phyloP scores from a whole-genome alignment of 37 sponge, comb jelly and placozoan species.

The Haliclona indistincta region DNA sequence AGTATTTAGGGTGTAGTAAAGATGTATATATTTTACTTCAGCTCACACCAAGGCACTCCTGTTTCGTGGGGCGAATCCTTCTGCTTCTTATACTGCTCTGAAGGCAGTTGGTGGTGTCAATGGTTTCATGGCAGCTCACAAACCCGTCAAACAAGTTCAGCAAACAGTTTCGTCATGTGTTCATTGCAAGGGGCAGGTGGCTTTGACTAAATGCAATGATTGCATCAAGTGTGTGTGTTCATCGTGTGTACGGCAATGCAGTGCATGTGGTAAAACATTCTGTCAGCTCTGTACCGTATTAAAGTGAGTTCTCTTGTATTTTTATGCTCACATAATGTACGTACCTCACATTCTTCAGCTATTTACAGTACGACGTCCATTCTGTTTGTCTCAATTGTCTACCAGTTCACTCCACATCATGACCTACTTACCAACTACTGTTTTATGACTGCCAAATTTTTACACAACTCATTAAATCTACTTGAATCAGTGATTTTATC shows the following conservation, averaged over 20 bases:
- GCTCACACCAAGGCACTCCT: constrained; percentile 27
- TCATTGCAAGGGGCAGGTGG: not conserved
- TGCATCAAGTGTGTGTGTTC: constrained; percentile 30
- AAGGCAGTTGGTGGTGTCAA: not conserved
- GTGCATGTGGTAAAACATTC: constrained; percentile 9
- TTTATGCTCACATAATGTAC: not conserved
- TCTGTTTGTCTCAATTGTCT: constrained; percentile 51
- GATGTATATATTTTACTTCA: not conserved
- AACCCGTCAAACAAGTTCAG: not conserved
- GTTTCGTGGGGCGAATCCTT: constrained; percentile 33
- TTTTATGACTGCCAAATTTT: not conserved
- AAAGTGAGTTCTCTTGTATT: constrained; percentile 30
- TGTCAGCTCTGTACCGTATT: constrained; percentile 52
- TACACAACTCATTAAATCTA: not conserved
- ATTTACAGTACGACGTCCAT: constrained; percentile 18
- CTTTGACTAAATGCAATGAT: constrained; percentile 19
- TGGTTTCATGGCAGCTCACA: not conserved
- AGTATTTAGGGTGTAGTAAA: not conserved
- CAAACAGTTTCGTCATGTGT: not conserved
- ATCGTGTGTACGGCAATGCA: constrained; percentile 4
- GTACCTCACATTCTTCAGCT: constrained; percentile 2
- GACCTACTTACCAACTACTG: not conserved
- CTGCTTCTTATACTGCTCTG: not conserved
- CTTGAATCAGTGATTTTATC: not conserved
- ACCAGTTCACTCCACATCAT: too few relatives aligned